A percentile compares a stretch with the other conserved stretches of the same genome.
phyloP scores from a whole-genome alignment of 1,140 invertebrate genomes.

The Bemisia tabaci region DNA sequence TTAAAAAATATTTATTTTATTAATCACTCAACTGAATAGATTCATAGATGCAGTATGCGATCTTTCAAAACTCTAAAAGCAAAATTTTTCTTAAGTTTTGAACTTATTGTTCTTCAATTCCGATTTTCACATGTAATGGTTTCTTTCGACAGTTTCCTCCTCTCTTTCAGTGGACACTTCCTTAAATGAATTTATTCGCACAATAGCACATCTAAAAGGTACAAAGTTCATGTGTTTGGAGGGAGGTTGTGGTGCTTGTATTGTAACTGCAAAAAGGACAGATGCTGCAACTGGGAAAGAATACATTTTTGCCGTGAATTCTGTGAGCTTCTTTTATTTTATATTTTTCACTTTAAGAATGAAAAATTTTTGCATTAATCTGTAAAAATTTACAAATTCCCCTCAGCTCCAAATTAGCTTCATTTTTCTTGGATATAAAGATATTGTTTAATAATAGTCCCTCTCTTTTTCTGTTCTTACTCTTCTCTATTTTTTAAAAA shows the following conservation, averaged over 20 bases:
- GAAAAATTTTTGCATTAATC: neutral
- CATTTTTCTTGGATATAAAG: slow-evolving; percentile 45
- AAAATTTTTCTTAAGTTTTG: too few relatives aligned
- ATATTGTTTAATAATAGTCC: slow-evolving; percentile 3
- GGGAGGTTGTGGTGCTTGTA: slow-evolving; percentile 88
- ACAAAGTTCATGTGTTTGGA: slow-evolving; percentile 86
- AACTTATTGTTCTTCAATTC: too few relatives aligned
- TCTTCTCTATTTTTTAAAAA: too few relatives aligned
- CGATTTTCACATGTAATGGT: too few relatives aligned
- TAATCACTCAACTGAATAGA: too few relatives aligned
- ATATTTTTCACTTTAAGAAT: neutral
- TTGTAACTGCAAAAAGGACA: slow-evolving; percentile 46
- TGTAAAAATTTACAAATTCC: slow-evolving; percentile 61
- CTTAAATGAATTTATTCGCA: neutral
- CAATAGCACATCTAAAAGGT: slow-evolving; percentile 59
- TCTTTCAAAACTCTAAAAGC: too few relatives aligned
- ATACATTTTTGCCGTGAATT: slow-evolving; percentile 52
- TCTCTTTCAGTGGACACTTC: neutral
- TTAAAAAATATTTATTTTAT: too few relatives aligned
- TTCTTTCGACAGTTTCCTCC: neutral
- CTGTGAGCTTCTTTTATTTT: slow-evolving; percentile 24
- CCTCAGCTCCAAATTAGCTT: slow-evolving; percentile 44
- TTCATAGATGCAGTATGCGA: too few relatives aligned
- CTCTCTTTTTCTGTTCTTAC: too few relatives aligned
- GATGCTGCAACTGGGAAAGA: slow-evolving; percentile 38